A percentile compares a stretch with the other conserved stretches of the same genome.
phyloP scores from a whole-genome alignment of 2,113 vertebrate species.

The Pogonocichla stellata region DNA sequence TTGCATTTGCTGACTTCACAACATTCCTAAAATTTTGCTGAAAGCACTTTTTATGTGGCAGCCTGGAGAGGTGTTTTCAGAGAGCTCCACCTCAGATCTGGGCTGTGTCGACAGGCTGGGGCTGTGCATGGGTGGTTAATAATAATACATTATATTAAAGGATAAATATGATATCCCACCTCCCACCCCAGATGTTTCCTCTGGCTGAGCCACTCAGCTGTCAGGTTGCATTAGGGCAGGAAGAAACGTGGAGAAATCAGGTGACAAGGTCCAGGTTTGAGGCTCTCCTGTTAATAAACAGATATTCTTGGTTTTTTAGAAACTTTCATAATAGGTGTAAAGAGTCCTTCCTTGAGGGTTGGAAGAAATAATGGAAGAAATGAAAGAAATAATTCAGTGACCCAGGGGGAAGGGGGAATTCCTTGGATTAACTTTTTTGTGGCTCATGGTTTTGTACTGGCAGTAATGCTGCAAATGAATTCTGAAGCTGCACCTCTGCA shows the following conservation, averaged over 20 bases:
- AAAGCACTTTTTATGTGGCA: not conserved
- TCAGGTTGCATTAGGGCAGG: not conserved
- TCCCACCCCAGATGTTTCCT: conserved; percentile 14
- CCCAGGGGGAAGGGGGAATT: not conserved
- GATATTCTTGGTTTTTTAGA: not conserved
- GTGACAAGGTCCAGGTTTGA: not conserved
- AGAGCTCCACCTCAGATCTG: not conserved
- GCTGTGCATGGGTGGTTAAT: not conserved
- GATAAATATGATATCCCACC: conserved; percentile 37
- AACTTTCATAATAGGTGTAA: not conserved
- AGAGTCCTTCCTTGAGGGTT: not conserved
- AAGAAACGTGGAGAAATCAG: not conserved
- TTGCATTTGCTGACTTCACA: not conserved
- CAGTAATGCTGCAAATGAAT: not conserved
- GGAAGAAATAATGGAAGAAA: not conserved
- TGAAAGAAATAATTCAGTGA: not conserved
- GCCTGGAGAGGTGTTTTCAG: not conserved
- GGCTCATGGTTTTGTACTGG: fast-evolving
- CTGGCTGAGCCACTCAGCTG: not conserved
- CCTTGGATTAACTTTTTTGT: not conserved
- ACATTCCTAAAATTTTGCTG: not conserved
- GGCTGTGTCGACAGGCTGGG: conserved; percentile 5
- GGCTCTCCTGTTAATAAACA: not conserved
- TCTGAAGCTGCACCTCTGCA: not conserved
- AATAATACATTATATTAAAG: not conserved